A percentile compares a stretch with the other conserved stretches of the same genome.
phyloP scores from a whole-genome alignment of 2,888 invertebrate species.

The Allygus modestus region DNA sequence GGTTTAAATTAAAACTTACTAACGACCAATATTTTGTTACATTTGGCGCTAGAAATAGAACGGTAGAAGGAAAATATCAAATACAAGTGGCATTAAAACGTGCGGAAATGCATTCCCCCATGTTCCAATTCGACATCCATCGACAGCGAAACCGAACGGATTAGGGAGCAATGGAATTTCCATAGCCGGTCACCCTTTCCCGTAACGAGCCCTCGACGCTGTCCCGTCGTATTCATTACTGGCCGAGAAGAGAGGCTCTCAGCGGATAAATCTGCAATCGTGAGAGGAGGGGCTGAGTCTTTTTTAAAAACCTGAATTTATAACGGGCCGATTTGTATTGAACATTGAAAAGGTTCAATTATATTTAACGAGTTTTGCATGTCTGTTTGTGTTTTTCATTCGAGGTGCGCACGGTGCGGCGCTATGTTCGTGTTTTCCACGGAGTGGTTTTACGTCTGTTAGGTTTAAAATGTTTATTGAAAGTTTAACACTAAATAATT shows the following conservation, averaged over 20 bases:
- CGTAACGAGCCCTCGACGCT: constrained; percentile 5
- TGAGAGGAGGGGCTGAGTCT: constrained; percentile 27
- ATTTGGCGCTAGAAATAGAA: neutral
- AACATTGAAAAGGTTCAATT: constrained; percentile 55
- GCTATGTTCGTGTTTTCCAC: neutral
- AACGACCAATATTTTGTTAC: too few relatives aligned
- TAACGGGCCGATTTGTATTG: constrained; percentile 42
- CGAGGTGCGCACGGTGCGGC: constrained; percentile 21
- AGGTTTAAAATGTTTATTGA: neutral
- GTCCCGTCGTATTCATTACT: constrained; percentile 54
- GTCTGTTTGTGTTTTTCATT: constrained; percentile 41
- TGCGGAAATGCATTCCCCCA: constrained; percentile 17
- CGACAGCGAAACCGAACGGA: constrained; percentile 45
- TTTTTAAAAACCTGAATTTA: constrained; percentile 26
- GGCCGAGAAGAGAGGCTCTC: constrained; percentile 6
- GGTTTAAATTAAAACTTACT: too few relatives aligned
- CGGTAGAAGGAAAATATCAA: neutral
- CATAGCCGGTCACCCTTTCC: constrained; percentile 47
- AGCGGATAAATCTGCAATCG: constrained; percentile 24
- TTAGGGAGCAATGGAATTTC: constrained; percentile 61
- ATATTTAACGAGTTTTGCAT: constrained; percentile 58
- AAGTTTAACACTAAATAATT: neutral
- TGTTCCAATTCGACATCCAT: constrained; percentile 41
- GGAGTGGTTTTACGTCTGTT: neutral
- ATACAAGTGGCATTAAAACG: constrained; percentile 25